Conservation (phyloP, 1,140 invertebrate genomes). For the Galleria mellonella region DNA sequence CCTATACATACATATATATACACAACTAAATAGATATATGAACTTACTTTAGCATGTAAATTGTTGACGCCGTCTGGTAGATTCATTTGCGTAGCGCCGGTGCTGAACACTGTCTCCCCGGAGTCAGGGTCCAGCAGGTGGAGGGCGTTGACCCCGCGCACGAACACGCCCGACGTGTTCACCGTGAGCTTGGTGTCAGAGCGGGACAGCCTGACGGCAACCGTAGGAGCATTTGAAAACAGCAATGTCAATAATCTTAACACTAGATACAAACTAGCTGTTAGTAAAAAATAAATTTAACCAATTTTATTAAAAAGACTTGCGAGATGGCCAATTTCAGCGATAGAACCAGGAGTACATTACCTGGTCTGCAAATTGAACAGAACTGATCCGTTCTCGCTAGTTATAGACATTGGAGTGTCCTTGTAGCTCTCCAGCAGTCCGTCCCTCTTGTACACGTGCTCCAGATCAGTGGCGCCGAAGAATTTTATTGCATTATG, state of each 20-base stretch:
- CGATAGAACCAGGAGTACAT: neutral
- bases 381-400: conserved; percentile 77
- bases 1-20: no score
- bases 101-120: conserved; percentile 83
- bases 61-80: conserved; percentile 81
- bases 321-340: no score
- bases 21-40: no score
- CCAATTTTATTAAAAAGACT: no score
- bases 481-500: conserved; percentile 87
- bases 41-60: conserved; percentile 76
- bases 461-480: conserved; percentile 85
- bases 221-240: no score
- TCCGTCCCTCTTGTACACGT: conserved; percentile 77
- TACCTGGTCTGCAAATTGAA: conserved; percentile 74
- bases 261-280: no score
- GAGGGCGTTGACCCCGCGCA: conserved; percentile 81
- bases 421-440: conserved; percentile 84
- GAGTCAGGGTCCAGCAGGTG: conserved; percentile 79
- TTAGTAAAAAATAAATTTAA: no score
- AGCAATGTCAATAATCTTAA: no score
- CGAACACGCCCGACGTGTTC: conserved; percentile 77
- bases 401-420: conserved; percentile 80
- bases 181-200: conserved; percentile 72
- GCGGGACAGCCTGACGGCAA: conserved; percentile 32
- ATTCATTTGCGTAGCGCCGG: conserved; percentile 82